Base-by-base conservation (phyloP, 23 tunicate species). In the Styela plicata region DNA sequence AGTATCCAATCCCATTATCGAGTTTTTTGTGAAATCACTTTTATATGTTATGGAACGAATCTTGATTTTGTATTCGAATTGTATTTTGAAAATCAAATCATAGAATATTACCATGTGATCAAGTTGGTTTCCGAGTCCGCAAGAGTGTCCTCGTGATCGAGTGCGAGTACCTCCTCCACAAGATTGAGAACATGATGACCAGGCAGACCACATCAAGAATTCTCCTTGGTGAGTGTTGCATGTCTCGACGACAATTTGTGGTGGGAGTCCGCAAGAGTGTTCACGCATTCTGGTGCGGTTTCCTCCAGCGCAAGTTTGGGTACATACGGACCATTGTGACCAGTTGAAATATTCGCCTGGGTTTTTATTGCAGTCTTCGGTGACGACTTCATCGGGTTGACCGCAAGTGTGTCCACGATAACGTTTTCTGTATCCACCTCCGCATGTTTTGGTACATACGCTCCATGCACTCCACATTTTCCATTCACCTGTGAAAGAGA, bases 401-500 rank as follows among this genome's bases (percentile, higher is more conserved):
- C 96, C 89, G 74, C 99, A 95, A 34, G 95, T 74, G 71, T 90
- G 95, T 13, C 73, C 31, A 79, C 99, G 85, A 21, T 37, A 63
- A 62, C 91, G 78, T 34, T 36, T 52, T 75, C 90, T 78, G 21
- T 36, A 34, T 70, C 97, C 97, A 69, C 94, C 90, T 2, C 98
- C 98, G 73, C 98, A 94, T 2, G 87, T 79, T 2, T 74, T 89
- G 2, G 93, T 64, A 44, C 98, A 94, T 2, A 22, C 71, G 17
- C 78, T 84, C 94, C 94, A 94, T n/a, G 82, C 36, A 23, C 78
- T 57, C 97, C 97, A 91, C 35, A 65, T n/a, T 19, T 1, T 34
- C 80, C 80, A 91, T 32, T 78, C 63, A 32, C 81, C 81, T 76
- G 32, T 33, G 70, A 3, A 27, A 27, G n/a, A n/a, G n/a, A n/a